Conservation (phyloP, 2,888 invertebrate genomes). For the Apotomis capreana region DNA sequence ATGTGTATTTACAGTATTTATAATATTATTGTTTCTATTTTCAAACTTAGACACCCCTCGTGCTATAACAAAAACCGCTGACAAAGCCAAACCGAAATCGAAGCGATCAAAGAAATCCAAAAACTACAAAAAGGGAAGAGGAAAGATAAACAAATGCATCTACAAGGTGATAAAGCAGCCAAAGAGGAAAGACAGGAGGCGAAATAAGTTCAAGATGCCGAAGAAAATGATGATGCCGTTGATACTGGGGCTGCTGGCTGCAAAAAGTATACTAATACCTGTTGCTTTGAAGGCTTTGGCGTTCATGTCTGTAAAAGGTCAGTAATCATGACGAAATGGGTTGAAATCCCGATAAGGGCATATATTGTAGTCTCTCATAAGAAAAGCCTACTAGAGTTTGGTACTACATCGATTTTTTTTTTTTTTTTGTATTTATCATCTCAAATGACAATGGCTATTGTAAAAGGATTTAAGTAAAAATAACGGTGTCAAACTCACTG, state of each 20-base stretch:
- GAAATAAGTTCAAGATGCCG: conserved; percentile 67
- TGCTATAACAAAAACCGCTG: conserved; percentile 30
- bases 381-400: too few relatives aligned
- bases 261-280: conserved; percentile 87
- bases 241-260: conserved; percentile 85
- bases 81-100: conserved; percentile 45
- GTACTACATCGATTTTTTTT: too few relatives aligned
- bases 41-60: conserved; percentile 18
- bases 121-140: conserved; percentile 51
- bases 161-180: conserved; percentile 65
- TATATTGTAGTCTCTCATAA: too few relatives aligned
- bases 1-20: too few relatives aligned
- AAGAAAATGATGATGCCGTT: conserved; percentile 84
- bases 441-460: too few relatives aligned
- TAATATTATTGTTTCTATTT: background rate
- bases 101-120: conserved; percentile 46
- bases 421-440: too few relatives aligned
- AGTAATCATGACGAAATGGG: conserved; percentile 23
- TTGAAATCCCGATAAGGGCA: background rate
- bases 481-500: too few relatives aligned
- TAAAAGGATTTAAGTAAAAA: too few relatives aligned
- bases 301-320: conserved; percentile 85
- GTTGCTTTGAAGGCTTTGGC: conserved; percentile 87
- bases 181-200: conserved; percentile 52
- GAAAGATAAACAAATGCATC: conserved; percentile 67